Evolutionary conservation across 2,888 invertebrate genomes (phyloP).

Genomic region (Ligdia adustata): DNA sequence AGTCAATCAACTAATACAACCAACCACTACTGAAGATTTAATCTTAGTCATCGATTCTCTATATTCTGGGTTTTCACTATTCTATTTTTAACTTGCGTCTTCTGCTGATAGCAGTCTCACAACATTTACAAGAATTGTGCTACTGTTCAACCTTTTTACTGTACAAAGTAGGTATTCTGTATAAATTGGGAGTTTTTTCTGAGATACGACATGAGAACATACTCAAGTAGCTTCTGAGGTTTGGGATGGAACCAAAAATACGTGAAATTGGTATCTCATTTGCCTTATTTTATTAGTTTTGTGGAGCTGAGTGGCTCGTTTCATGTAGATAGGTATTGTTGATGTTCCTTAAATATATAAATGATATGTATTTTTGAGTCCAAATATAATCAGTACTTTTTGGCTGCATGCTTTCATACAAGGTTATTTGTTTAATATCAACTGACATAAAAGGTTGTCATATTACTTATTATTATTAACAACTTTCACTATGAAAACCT

Average conservation of each 20-base stretch:
- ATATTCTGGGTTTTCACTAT: too few relatives aligned
- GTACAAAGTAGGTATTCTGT: slow-evolving; percentile 21
- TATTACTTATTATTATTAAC: too few relatives aligned
- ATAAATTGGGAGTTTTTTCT: slow-evolving; percentile 33
- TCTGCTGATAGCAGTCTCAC: too few relatives aligned
- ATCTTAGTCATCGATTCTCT: too few relatives aligned
- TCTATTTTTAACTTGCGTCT: too few relatives aligned
- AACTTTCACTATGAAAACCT: too few relatives aligned
- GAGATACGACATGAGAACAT: slow-evolving; percentile 28
- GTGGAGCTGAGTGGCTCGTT: slow-evolving; percentile 3
- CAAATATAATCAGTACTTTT: background rate
- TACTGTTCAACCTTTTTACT: slow-evolving; percentile 6
- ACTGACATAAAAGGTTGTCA: too few relatives aligned
- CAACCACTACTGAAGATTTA: too few relatives aligned
- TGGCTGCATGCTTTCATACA: too few relatives aligned
- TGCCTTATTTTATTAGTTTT: slow-evolving; percentile 20
- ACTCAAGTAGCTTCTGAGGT: slow-evolving; percentile 20
- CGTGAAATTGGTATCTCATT: slow-evolving; percentile 22
- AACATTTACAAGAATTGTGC: background rate
- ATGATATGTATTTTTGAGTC: background rate
- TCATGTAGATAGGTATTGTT: background rate
- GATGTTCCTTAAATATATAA: slow-evolving; percentile 1
- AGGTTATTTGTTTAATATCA: too few relatives aligned
- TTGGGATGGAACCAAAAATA: slow-evolving; percentile 16
- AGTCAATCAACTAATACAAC: too few relatives aligned